These are phyloP conservation scores for Gisinianus flammeolus DNA, from an alignment of 2,888 invertebrate genomes.

Conservation along the genomic window DNA sequence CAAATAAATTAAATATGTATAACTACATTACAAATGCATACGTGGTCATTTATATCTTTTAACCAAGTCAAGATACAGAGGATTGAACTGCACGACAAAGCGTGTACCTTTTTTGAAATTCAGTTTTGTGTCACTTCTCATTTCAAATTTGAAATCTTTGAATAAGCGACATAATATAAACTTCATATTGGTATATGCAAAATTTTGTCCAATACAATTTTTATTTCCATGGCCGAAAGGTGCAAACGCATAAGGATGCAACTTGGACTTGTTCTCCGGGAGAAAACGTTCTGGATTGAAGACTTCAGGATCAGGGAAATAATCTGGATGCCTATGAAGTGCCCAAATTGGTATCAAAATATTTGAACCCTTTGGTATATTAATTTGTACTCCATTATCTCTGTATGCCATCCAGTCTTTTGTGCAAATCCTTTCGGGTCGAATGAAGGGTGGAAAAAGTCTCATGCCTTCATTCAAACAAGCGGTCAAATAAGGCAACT, in stretches of 20 bases:
- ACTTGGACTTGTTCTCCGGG: conserved; percentile 48
- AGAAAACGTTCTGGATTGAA: conserved; percentile 52
- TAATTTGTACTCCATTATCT: conserved; percentile 37
- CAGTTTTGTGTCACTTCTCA: conserved; percentile 31
- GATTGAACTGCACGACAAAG: conserved; percentile 33
- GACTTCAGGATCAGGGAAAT: conserved; percentile 47
- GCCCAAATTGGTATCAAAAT: conserved; percentile 53
- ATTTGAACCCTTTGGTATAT: conserved; percentile 40
- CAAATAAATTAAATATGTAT: too few species aligned
- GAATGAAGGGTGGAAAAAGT: too few species aligned
- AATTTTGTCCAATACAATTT: conserved; percentile 49
- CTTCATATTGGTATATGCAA: conserved; percentile 41
- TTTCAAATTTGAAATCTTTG: conserved; percentile 34
- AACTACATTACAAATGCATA: too few species aligned
- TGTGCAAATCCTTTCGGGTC: conserved; percentile 42
- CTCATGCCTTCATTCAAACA: conserved; percentile 44
- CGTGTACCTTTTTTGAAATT: conserved; percentile 28
- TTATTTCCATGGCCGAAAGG: conserved; percentile 48
- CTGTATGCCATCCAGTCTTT: conserved; percentile 44
- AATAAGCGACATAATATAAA: conserved; percentile 12
- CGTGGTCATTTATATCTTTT: too few species aligned
- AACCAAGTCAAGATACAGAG: conserved; percentile 29
- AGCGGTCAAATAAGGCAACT: conserved; percentile 41
- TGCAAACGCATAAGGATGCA: conserved; percentile 47
- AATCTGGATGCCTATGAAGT: conserved; percentile 45